Base-by-base conservation (phyloP, 2,888 invertebrate species). In the Eristalinus sepulchralis region DNA sequence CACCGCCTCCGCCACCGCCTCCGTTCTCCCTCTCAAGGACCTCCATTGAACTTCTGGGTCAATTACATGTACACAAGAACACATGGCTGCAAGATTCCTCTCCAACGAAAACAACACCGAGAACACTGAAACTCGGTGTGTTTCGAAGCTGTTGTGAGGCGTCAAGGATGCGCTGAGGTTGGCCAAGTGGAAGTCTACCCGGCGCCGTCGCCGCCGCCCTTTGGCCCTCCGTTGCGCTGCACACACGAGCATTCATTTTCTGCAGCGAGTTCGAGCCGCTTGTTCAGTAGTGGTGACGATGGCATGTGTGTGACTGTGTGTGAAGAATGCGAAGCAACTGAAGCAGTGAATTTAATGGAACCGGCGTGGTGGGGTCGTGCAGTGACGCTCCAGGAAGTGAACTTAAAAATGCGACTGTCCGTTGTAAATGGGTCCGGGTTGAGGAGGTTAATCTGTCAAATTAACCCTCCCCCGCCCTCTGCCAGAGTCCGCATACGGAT, bases 21-120 rank as follows among this genome's bases (percentile, higher is more conserved):
- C 39, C 20, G 36, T 4, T 11, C 36, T 13, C 34, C 36, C 1
- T 70, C 59, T 31, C 47, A 68, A 83, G 72, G 73, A 83, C 79
- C 68, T 63, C 64, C 83, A 80, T 71, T 83, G 75, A 80, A 83
- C 79, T 83, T 83, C 68, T 80, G 73, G 83, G 83, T 83, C 83
- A 83, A 83, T 83, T 83, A 83, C 75, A 68, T 73, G 68, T 64
- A 70, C 73, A 75, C 53, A 79, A 68, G 72, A 71, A 76, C 77
- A 77, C 66, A 76, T 77, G 53, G 47, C 59, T 47, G 2, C 22
- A 82, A 66, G 55, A 77, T 71, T 62, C 60, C 75, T 24, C 47
- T 57, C 24, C 24, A 57, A 11, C 34, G 20, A 53, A 62, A 62
- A 47, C 47, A 27, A 27, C 27, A 2, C 27, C 27, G 27, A 27